Evolutionary conservation across 1,140 invertebrate species (phyloP).

Genomic region (Oreohelix idahoensis): DNA sequence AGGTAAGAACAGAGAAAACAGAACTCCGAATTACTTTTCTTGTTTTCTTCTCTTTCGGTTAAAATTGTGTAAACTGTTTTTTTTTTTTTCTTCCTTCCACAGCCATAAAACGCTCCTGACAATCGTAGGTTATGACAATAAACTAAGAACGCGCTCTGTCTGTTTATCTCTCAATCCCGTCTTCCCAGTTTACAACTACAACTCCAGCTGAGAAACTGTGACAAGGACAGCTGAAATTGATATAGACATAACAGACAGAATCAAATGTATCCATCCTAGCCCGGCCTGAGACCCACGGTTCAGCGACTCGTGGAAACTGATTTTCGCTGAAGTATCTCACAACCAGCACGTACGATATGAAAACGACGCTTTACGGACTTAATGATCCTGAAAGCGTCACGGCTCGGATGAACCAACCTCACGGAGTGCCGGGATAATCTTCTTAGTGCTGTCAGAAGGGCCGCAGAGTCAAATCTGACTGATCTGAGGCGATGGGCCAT

Average conservation of each 20-base stretch:
- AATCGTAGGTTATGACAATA: background rate
- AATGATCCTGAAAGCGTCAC: conserved; percentile 13
- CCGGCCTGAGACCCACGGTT: background rate
- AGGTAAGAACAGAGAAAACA: no score
- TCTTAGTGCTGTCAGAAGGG: background rate
- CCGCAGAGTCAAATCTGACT: background rate
- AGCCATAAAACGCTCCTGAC: no score
- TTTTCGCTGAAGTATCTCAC: background rate
- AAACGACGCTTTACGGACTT: conserved; percentile 5
- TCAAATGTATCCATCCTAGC: background rate
- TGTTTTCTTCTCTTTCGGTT: no score
- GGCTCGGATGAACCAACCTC: background rate
- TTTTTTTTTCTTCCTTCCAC: no score
- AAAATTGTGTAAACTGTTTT: no score
- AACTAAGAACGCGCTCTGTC: background rate
- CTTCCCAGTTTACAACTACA: background rate
- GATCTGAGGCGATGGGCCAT: background rate
- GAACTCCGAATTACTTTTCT: no score
- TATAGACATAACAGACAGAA: background rate
- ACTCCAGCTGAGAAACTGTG: background rate
- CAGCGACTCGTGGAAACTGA: background rate
- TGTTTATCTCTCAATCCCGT: background rate
- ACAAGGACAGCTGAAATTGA: background rate
- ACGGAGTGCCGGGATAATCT: background rate
- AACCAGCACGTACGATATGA: background rate